Conservation (phyloP, 1,140 invertebrate species). For the Temnothorax longispinosus region DNA sequence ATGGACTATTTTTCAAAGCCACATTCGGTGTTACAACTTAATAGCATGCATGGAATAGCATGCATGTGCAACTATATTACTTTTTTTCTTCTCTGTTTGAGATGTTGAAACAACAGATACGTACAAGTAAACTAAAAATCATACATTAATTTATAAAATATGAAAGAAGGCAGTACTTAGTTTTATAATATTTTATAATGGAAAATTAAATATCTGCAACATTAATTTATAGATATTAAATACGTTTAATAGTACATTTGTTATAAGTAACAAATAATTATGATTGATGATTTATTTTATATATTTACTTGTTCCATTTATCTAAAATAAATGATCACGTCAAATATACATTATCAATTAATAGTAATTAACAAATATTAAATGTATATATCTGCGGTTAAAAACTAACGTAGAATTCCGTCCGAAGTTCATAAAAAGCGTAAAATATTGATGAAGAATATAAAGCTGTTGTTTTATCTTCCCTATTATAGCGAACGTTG, state of each 20-base stretch:
- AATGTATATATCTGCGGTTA: background rate
- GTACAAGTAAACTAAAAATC: background rate
- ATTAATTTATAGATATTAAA: background rate
- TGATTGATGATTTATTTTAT: background rate
- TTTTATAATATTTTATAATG: conserved; percentile 1
- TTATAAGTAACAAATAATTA: background rate
- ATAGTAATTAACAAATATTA: background rate
- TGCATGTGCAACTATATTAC: background rate
- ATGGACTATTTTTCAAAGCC: background rate
- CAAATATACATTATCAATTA: background rate
- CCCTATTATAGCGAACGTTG: background rate
- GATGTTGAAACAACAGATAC: background rate
- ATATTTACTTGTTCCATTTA: background rate
- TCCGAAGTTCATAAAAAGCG: background rate
- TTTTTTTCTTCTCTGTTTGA: background rate
- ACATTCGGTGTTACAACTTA: background rate
- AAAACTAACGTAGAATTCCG: background rate
- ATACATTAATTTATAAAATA: background rate
- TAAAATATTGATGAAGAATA: background rate
- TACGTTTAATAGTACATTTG: background rate
- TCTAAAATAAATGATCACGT: background rate
- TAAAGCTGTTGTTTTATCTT: conserved; percentile 24
- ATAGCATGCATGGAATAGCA: background rate
- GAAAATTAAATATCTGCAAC: background rate
- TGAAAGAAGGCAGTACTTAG: background rate